phyloP scores from a whole-genome alignment of 2,797 vertebrate genomes.

The Sebastes hopkinsi region DNA sequence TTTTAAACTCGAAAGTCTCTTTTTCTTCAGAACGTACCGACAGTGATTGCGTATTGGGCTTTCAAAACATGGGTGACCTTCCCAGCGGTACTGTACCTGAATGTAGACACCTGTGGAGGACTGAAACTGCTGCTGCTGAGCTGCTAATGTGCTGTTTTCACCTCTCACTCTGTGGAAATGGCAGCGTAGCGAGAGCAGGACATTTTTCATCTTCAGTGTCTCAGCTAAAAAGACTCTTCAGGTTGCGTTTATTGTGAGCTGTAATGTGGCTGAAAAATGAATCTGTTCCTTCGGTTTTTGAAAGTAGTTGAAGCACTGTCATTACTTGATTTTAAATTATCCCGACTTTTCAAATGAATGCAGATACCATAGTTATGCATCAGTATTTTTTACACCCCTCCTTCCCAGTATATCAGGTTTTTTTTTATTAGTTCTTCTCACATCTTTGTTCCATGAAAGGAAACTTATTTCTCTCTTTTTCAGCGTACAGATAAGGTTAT shows the following conservation, averaged over 20 bases:
- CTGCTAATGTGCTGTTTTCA: not conserved
- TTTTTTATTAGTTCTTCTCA: too few relatives aligned
- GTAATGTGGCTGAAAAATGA: too few relatives aligned
- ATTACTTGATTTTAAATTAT: not conserved
- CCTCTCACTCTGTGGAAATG: not conserved
- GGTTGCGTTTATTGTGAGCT: too few relatives aligned
- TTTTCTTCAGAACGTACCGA: accelerated
- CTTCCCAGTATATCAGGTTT: not conserved
- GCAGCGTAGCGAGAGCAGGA: not conserved
- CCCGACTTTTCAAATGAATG: not conserved
- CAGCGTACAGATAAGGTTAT: not conserved
- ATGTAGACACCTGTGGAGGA: not conserved
- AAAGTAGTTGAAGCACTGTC: too few relatives aligned
- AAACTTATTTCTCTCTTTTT: not conserved
- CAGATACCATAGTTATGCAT: not conserved
- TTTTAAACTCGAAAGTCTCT: too few relatives aligned
- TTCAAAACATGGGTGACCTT: not conserved
- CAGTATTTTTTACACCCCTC: not conserved
- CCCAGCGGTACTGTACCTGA: not conserved
- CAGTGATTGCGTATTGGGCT: not conserved
- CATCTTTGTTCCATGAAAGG: too few relatives aligned
- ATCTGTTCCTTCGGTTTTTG: too few relatives aligned
- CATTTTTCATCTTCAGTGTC: not conserved
- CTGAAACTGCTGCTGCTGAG: not conserved
- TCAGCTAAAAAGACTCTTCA: not conserved